These are phyloP conservation scores for Carduelis carduelis DNA, from an alignment of 2,797 vertebrate genomes.

Conservation along the genomic window DNA sequence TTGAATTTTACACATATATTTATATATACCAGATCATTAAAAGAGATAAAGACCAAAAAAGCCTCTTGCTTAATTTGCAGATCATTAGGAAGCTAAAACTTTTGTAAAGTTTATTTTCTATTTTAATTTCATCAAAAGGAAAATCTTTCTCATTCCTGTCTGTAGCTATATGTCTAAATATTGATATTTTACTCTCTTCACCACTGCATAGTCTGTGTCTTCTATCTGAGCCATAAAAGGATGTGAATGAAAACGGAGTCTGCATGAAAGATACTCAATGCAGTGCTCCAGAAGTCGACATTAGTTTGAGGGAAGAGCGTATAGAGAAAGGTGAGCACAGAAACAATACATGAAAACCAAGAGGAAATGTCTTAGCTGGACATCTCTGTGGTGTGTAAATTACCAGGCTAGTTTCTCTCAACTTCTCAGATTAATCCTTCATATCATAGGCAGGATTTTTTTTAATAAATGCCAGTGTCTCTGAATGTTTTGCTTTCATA, in stretches of 20 bases:
- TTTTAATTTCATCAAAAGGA: background rate
- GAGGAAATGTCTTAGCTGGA: background rate
- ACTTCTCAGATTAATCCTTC: background rate
- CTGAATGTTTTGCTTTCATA: background rate
- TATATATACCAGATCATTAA: background rate
- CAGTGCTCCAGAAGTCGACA: background rate
- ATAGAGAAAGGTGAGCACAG: background rate
- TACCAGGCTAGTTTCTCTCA: background rate
- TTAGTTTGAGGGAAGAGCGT: background rate
- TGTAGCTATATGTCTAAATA: background rate
- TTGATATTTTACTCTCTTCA: background rate
- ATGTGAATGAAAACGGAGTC: background rate
- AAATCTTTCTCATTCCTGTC: background rate
- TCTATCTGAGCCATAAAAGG: background rate
- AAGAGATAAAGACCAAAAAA: background rate
- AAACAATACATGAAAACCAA: background rate
- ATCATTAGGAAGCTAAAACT: background rate
- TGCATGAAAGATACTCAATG: background rate
- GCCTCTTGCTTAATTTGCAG: background rate
- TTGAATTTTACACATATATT: background rate
- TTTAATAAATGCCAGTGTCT: background rate
- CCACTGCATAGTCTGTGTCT: background rate
- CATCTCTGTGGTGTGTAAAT: background rate
- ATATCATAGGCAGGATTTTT: background rate
- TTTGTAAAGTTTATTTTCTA: background rate